Conservation (phyloP, 2,888 invertebrate species). For the Dolichomitus sp. region DNA sequence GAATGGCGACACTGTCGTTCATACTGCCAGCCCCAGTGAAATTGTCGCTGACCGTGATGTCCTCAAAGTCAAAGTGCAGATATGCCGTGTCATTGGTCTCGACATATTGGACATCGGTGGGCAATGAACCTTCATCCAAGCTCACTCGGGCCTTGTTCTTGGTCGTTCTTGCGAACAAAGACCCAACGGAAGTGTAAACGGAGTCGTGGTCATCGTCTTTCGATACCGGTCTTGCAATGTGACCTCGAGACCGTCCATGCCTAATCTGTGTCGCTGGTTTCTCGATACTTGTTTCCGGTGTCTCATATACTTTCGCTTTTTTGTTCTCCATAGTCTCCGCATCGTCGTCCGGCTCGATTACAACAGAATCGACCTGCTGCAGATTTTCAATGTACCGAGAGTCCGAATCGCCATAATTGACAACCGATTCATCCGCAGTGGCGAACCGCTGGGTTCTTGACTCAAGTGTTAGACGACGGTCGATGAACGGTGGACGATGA, state of each 20-base stretch:
- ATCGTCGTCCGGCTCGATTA: conserved; percentile 10
- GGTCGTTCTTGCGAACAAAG: background rate
- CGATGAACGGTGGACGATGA: conserved; percentile 80
- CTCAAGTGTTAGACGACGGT: conserved; percentile 76
- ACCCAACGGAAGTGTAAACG: background rate
- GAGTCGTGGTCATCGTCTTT: conserved; percentile 48
- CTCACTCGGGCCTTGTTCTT: background rate
- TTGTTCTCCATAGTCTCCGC: background rate
- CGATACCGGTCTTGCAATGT: conserved; percentile 75
- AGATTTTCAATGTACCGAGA: conserved; percentile 30
- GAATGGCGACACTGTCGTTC: background rate
- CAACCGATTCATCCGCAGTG: conserved; percentile 20
- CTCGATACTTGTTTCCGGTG: conserved; percentile 71
- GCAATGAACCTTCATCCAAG: background rate
- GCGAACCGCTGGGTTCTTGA: conserved; percentile 50
- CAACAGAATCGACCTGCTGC: background rate
- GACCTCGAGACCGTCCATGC: conserved; percentile 86
- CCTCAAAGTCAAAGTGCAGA: conserved; percentile 60
- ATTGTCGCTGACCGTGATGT: background rate
- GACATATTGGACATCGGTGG: conserved; percentile 8
- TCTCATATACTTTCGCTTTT: conserved; percentile 16
- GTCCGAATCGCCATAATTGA: conserved; percentile 32
- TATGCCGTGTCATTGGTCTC: conserved; percentile 62
- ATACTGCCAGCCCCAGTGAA: background rate
- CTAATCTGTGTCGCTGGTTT: conserved; percentile 83